Percentiles rank a stretch among this genome's conserved stretches.
Evolutionary conservation across 2,797 vertebrate genomes (phyloP).

Genomic region (Phaenicophaeus curvirostris): DNA sequence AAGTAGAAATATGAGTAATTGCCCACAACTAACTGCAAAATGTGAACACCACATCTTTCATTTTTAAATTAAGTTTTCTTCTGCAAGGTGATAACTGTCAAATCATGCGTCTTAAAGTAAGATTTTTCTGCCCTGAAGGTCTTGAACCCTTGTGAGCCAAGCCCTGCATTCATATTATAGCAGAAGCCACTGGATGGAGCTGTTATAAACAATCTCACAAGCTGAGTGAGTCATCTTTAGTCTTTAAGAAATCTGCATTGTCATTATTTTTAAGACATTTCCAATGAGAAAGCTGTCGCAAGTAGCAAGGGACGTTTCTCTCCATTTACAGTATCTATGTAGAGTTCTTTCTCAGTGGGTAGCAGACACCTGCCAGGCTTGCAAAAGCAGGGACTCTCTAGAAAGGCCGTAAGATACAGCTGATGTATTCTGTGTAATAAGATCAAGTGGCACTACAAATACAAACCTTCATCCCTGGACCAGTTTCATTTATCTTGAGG

Average conservation of each 20-base stretch:
- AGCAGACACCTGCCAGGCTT: not conserved
- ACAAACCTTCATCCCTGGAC: not conserved
- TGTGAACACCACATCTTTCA: not conserved
- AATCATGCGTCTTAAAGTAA: not conserved
- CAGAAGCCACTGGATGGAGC: constrained; percentile 56
- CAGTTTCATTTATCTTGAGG: not conserved
- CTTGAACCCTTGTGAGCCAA: not conserved
- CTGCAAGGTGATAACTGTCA: not conserved
- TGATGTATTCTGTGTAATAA: rapidly evolving
- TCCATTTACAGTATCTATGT: not conserved
- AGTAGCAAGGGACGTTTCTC: not conserved
- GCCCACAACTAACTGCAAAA: not conserved
- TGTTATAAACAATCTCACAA: not conserved
- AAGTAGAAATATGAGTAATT: not conserved
- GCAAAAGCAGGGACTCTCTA: not conserved
- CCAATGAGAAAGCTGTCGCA: not conserved
- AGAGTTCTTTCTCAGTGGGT: not conserved
- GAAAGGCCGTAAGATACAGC: not conserved
- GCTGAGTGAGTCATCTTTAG: not conserved
- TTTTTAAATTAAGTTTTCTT: not conserved
- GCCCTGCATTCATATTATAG: not conserved
- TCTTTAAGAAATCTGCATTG: not conserved
- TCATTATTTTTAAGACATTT: not conserved
- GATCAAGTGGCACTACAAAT: not conserved
- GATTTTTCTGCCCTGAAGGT: not conserved